These are phyloP conservation scores for Lepidocyrtinus sp. DNA, from an alignment of 2,888 invertebrate genomes.

Conservation along the genomic window DNA sequence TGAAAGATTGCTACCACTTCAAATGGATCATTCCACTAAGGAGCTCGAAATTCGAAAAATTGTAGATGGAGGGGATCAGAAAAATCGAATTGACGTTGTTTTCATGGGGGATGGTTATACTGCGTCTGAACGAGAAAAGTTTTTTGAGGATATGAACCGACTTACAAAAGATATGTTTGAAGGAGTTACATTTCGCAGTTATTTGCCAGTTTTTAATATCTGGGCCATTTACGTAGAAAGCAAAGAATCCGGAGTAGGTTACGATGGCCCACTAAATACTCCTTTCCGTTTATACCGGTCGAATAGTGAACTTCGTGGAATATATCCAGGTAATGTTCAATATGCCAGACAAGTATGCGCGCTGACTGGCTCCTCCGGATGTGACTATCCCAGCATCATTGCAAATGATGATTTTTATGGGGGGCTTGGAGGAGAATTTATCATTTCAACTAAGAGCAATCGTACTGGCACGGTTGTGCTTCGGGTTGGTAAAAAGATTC, in stretches of 20 bases:
- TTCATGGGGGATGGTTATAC: slow-evolving; percentile 68
- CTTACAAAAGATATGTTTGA: slow-evolving; percentile 66
- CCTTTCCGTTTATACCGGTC: slow-evolving; percentile 61
- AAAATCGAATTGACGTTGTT: slow-evolving; percentile 67
- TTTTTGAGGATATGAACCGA: slow-evolving; percentile 60
- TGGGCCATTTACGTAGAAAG: slow-evolving; percentile 66
- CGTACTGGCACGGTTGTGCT: slow-evolving; percentile 66
- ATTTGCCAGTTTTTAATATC: slow-evolving; percentile 66
- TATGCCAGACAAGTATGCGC: slow-evolving; percentile 58
- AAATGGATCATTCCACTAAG: background rate
- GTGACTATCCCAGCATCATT: slow-evolving; percentile 65
- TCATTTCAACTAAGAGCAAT: slow-evolving; percentile 65
- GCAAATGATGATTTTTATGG: slow-evolving; percentile 69
- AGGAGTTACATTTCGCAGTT: slow-evolving; percentile 62
- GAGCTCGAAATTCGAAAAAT: slow-evolving; percentile 59
- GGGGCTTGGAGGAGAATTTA: slow-evolving; percentile 69
- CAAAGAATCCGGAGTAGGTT: slow-evolving; percentile 67
- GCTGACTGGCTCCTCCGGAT: slow-evolving; percentile 63
- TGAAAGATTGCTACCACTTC: background rate
- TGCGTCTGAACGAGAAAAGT: slow-evolving; percentile 45
- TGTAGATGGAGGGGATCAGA: slow-evolving; percentile 57
- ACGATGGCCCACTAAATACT: slow-evolving; percentile 63
- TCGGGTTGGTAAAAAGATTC: slow-evolving; percentile 63
- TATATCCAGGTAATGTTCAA: slow-evolving; percentile 61
- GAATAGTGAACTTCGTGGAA: slow-evolving; percentile 62